Base-by-base conservation (phyloP, 2,888 invertebrate genomes). In the Torymus auratus region DNA sequence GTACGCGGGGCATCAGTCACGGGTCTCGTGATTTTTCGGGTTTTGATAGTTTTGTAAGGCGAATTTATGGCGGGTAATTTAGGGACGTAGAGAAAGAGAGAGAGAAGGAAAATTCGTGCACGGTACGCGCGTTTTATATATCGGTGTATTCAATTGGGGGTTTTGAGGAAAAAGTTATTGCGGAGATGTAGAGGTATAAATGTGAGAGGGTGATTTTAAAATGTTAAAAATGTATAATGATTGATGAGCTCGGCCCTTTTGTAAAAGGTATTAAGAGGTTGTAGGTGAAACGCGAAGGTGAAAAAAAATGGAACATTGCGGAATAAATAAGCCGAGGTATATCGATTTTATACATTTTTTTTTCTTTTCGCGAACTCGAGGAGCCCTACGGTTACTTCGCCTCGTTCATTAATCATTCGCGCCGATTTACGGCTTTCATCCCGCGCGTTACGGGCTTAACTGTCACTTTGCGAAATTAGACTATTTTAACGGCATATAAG, bases 401-500 rank as follows among this genome's bases (percentile, higher is more conserved):
- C 80, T 68, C 58, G 80, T 71, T 75, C 84, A 83, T 85, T 86
- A 85, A 86, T 88, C 84, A 83, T 84, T 83, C 82, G 84, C 86
- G 87, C 88, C 86, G 85, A 87, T 83, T 87, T 88, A 87, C 86
- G 84, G 86, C 86, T 87, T 88, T 87, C 85, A 84, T 81, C 83
- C 83, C 83, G 87, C 87, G 87, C 88, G 88, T 88, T 88, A 88
- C 86, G 87, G 88, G 87, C 86, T 89, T 88, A 89, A 86, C 84
- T 85, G 84, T 87, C 88, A 89, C 87, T 89, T 87, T 88, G 85
- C 86, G 85, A 86, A 88, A 89, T 89, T 89, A 88, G 86, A 88
- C 86, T 85, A 60, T 74, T 55, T 53, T 41, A 58, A 60, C 52
- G 69, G 73, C 3, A 70, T 64, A 77, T 64, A 77, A 69, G 55